Conservation (phyloP, 1,140 invertebrate genomes). For the Heliconius hermathena region DNA sequence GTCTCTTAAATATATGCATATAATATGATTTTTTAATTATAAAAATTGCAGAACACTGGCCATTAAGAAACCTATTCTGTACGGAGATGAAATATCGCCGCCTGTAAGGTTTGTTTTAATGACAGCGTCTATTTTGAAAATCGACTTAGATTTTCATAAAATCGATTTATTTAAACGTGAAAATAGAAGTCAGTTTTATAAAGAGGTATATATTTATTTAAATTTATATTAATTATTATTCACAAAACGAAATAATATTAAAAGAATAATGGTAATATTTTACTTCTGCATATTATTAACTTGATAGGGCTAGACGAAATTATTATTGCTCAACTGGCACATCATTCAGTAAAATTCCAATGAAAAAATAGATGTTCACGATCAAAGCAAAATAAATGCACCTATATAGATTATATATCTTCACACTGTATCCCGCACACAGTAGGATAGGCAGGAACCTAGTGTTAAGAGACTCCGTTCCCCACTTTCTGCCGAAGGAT, state of each 20-base stretch:
- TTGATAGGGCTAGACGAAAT: no score
- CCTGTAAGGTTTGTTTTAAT: slow-evolving; percentile 68
- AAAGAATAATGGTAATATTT: neutral
- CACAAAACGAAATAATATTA: neutral
- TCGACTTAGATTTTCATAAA: slow-evolving; percentile 52
- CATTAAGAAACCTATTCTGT: slow-evolving; percentile 43
- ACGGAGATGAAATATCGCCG: slow-evolving; percentile 65
- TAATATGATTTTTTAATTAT: neutral
- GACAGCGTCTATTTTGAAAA: slow-evolving; percentile 57
- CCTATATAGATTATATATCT: no score
- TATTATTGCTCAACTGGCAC: no score
- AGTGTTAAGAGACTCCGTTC: no score
- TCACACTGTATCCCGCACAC: no score
- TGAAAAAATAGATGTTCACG: no score
- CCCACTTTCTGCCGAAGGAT: no score
- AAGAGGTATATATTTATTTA: slow-evolving; percentile 44
- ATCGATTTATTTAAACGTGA: slow-evolving; percentile 62
- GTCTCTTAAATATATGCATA: neutral
- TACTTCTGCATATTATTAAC: no score
- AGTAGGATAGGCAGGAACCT: no score
- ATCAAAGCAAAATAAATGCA: no score
- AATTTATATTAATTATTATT: neutral
- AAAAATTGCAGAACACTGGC: slow-evolving; percentile 15
- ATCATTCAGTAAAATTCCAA: no score
- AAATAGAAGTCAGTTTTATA: slow-evolving; percentile 56